Base-by-base conservation (phyloP, 30 jellyfish, hydroid and myxozoan genomes). In the Mastigias papua region DNA sequence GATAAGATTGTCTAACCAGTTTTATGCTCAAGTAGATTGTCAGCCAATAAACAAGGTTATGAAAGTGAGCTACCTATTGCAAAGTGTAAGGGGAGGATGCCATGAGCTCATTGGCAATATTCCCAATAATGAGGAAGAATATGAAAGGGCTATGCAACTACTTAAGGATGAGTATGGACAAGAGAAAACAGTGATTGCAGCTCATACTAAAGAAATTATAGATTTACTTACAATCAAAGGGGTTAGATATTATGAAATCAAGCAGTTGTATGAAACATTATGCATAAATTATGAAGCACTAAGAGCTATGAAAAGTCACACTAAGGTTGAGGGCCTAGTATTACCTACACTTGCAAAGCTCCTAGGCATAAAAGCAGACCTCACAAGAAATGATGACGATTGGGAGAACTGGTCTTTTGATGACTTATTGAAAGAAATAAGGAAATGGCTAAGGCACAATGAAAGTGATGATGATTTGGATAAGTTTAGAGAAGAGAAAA, bases 331-430 rank as follows among this genome's bases (percentile, higher is more conserved):
- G 26, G 85, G 85, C 28, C 35, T 81, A 21, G 82, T 81, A 21
- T 34, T 81, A 27, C 64, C 91, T 19, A 81, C 82, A 32, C 82
- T 81, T 6, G 71, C 62, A 25, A 81, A 81, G 28, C 49, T 81
- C 23, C 83, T 84, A 62, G 82, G 61, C 4, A 68, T 63, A 22
- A 81, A 81, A 66, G 82, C 91, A 17, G 91, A 81, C 29, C 16
- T 81, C 29, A 81, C 91, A 71, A 81, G 91, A 48, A 81, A 81
- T 64, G 91, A 81, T 81, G 83, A 81, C 21, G 73, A 68, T 28
- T 81, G 91, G 91, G 91, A 63, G 34, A 64, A 29, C 21, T 81
- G 91, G 82, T 35, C 57, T 20, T 81, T 42, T 50, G 72, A 81
- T 22, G 74, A 81, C 20, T 64, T 81, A 31, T 63, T 81, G 42